These are phyloP conservation scores for Bacillus rossius DNA, from an alignment of 1,140 invertebrate species.

Conservation along the genomic window DNA sequence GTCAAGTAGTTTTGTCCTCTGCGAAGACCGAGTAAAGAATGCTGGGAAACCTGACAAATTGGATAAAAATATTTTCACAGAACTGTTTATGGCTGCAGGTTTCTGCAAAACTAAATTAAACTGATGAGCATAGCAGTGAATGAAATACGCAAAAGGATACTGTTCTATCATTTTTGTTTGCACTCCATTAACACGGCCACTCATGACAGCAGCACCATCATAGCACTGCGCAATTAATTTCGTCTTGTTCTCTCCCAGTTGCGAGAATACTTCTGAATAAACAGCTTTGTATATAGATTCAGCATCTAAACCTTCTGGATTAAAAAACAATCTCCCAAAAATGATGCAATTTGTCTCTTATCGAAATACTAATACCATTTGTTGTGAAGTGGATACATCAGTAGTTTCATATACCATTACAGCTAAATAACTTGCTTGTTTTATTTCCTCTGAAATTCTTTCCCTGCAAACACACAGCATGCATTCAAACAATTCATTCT, in stretches of 20 bases:
- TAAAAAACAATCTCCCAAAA: slow-evolving; percentile 30
- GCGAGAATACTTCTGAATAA: slow-evolving; percentile 22
- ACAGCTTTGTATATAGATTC: slow-evolving; percentile 21
- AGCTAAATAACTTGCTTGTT: slow-evolving; percentile 26
- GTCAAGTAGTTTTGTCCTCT: slow-evolving; percentile 10
- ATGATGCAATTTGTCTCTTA: slow-evolving; percentile 22
- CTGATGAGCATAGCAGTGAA: slow-evolving; percentile 37
- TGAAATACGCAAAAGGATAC: slow-evolving; percentile 32
- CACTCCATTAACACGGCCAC: slow-evolving; percentile 28
- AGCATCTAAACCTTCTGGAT: slow-evolving; percentile 20
- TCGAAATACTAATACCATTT: slow-evolving; percentile 31
- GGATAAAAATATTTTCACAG: slow-evolving; percentile 30
- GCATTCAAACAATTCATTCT: slow-evolving; percentile 40
- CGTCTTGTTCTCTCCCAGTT: slow-evolving; percentile 24
- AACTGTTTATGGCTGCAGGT: slow-evolving; percentile 26
- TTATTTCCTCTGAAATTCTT: slow-evolving; percentile 31
- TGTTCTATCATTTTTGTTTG: slow-evolving; percentile 29
- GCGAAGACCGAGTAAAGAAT: slow-evolving; percentile 18
- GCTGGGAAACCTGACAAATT: slow-evolving; percentile 11
- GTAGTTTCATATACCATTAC: slow-evolving; percentile 33
- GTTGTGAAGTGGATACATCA: slow-evolving; percentile 26
- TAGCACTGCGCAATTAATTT: slow-evolving; percentile 37
- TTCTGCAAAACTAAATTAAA: slow-evolving; percentile 33
- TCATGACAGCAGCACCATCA: slow-evolving; percentile 32
- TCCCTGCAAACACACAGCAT: slow-evolving; percentile 32